These are phyloP conservation scores for Dryas iulia DNA, from an alignment of 1,140 invertebrate species.

Conservation along the genomic window DNA sequence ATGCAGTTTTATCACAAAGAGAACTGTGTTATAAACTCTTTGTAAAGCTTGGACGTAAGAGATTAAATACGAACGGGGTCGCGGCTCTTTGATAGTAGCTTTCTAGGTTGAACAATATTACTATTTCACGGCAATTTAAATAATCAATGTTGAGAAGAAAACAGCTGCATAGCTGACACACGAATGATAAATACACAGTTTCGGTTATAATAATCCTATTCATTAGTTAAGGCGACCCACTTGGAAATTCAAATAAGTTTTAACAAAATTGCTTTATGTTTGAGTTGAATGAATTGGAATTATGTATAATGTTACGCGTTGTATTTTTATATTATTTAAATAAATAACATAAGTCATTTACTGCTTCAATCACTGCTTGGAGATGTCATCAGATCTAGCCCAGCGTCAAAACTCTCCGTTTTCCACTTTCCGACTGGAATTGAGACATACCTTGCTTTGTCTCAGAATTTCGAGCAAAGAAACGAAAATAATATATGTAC, in stretches of 20 bases:
- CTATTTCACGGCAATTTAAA: slow-evolving; percentile 1
- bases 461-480: too few species aligned
- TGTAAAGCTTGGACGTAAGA: background rate
- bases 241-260: background rate
- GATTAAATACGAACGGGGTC: background rate
- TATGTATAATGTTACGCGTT: background rate
- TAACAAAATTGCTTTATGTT: slow-evolving; percentile 1
- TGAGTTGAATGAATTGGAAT: background rate
- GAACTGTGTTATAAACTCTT: slow-evolving; percentile 5
- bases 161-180: slow-evolving; percentile 7
- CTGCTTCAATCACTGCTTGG: too few species aligned
- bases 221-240: background rate
- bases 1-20: slow-evolving; percentile 10
- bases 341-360: too few species aligned
- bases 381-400: too few species aligned
- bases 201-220: background rate
- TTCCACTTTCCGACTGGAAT: too few species aligned
- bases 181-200: slow-evolving; percentile 6
- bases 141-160: slow-evolving; percentile 30
- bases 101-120: background rate
- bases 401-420: too few species aligned
- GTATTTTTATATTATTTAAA: background rate
- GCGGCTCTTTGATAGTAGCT: background rate
- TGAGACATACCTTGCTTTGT: too few species aligned
- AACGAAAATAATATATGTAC: too few species aligned